phyloP scores from a whole-genome alignment of 2,888 invertebrate species.

The Petrolisthes cinctipes region DNA sequence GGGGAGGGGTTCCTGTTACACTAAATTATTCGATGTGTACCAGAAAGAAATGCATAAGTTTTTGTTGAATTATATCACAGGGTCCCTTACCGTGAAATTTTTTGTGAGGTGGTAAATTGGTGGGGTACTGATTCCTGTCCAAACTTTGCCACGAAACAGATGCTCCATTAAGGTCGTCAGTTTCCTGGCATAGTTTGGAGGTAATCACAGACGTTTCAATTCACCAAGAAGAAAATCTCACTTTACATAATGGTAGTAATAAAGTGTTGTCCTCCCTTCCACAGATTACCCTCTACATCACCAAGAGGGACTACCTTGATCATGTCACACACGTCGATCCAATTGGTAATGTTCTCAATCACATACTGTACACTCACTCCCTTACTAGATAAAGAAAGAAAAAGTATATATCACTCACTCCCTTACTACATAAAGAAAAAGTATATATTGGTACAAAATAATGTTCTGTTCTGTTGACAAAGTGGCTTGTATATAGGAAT shows the following conservation, averaged over 20 bases:
- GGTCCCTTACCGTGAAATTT: too few relatives aligned
- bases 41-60: not conserved
- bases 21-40: not conserved
- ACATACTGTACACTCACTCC: not conserved
- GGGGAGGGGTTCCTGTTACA: not conserved
- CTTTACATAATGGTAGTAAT: not conserved
- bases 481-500: too few relatives aligned
- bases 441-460: too few relatives aligned
- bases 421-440: too few relatives aligned
- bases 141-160: too few relatives aligned
- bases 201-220: not conserved
- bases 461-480: too few relatives aligned
- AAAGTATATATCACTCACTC: too few relatives aligned
- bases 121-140: too few relatives aligned
- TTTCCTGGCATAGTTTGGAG: too few relatives aligned
- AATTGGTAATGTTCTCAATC: slow-evolving; percentile 76
- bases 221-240: not conserved
- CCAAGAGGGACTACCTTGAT: slow-evolving; percentile 88
- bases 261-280: not conserved
- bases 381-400: too few relatives aligned
- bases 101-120: too few relatives aligned
- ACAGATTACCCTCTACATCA: slow-evolving; percentile 84
- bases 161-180: too few relatives aligned
- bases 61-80: not conserved
- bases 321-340: slow-evolving; percentile 87